phyloP scores from a whole-genome alignment of 2,797 vertebrate genomes.

The Simalia tracyae region DNA sequence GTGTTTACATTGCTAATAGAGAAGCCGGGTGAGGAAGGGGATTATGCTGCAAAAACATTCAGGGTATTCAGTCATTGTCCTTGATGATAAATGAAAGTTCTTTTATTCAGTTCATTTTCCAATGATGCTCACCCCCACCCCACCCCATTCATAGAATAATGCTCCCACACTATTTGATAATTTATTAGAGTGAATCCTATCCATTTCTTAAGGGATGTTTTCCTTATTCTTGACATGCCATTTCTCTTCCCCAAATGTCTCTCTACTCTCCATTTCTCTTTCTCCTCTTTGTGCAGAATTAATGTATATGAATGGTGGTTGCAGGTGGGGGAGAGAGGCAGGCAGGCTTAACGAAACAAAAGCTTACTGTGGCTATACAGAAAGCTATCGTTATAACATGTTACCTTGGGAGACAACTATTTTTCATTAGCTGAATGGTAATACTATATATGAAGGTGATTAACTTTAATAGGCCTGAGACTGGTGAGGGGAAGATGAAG shows the following conservation, averaged over 20 bases:
- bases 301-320: slow-evolving; percentile 39
- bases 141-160: slow-evolving; percentile 23
- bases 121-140: slow-evolving; percentile 24
- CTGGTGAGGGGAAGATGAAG: slow-evolving; percentile 60
- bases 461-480: slow-evolving; percentile 66
- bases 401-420: slow-evolving; percentile 63
- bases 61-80: background rate
- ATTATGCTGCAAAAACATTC: background rate
- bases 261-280: slow-evolving; percentile 29
- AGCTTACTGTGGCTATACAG: slow-evolving; percentile 48
- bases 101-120: slow-evolving; percentile 17
- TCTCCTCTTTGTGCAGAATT: slow-evolving; percentile 33
- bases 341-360: slow-evolving; percentile 40
- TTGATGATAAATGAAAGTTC: slow-evolving; percentile 18
- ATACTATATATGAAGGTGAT: slow-evolving; percentile 63
- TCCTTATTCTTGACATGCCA: slow-evolving; percentile 45
- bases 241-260: slow-evolving; percentile 45
- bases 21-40: background rate
- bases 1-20: background rate
- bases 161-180: slow-evolving; percentile 31
- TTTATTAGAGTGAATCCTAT: slow-evolving; percentile 42
- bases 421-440: slow-evolving; percentile 64
- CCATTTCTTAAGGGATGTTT: slow-evolving; percentile 52
- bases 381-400: slow-evolving; percentile 56
- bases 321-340: background rate